Evolutionary conservation across 1,140 invertebrate species (phyloP).

Genomic region (Drosophila ogumai): DNA sequence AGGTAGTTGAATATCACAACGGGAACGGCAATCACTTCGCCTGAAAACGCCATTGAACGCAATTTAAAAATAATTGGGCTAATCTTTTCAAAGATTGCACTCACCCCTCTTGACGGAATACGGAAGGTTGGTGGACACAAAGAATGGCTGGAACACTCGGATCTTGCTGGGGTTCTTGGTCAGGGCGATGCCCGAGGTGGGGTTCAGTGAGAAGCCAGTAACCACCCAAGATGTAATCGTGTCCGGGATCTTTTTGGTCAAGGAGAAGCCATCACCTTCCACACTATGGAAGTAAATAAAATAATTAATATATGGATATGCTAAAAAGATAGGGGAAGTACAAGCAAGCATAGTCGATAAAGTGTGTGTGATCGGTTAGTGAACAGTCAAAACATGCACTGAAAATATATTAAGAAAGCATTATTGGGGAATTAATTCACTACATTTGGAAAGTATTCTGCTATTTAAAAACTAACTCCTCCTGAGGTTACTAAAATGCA

Average conservation of each 20-base stretch:
- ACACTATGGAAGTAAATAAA: conserved; percentile 15
- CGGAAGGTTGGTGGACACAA: conserved; percentile 92
- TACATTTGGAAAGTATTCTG: not conserved
- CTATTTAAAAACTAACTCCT: not conserved
- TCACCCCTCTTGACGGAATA: conserved; percentile 93
- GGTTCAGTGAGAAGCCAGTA: conserved; percentile 96
- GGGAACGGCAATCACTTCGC: conserved; percentile 80
- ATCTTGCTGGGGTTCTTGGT: conserved; percentile 90
- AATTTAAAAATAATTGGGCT: too few relatives aligned
- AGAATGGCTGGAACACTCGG: conserved; percentile 95
- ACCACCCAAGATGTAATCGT: conserved; percentile 97
- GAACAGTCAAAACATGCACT: conserved; percentile 7
- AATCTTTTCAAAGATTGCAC: not conserved
- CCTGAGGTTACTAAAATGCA: not conserved
- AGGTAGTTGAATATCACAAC: conserved; percentile 83
- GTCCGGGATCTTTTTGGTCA: conserved; percentile 89
- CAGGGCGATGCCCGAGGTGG: conserved; percentile 93
- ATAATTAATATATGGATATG: not conserved
- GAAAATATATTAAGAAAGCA: conserved; percentile 23
- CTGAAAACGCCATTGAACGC: conserved; percentile 16
- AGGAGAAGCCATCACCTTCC: conserved; percentile 70
- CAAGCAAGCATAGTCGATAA: not conserved
- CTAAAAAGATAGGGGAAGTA: not conserved
- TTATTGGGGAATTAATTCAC: not conserved
- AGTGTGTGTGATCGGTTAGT: conserved; percentile 11